Base-by-base conservation (phyloP, 2,888 invertebrate species). In the Dryobota labecula region DNA sequence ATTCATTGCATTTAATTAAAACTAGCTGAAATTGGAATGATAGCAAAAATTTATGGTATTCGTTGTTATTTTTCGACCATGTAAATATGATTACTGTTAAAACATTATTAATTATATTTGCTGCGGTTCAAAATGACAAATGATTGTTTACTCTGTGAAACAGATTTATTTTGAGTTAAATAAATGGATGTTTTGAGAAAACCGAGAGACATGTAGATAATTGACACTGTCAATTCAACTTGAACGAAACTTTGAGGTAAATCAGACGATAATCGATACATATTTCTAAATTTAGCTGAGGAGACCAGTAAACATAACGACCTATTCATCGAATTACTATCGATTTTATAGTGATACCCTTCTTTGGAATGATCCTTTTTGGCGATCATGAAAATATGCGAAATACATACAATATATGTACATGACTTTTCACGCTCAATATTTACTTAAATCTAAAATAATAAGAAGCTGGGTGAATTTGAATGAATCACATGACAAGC, bases 1-100 rank as follows among this genome's bases (percentile, higher is more conserved):
- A 15, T n/a, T 18, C 27, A 49, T 18, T 27, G 8, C 11, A 38
- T 53, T 71, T 38, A 11, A 72, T 73, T 49, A 24, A 64, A 73
- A 57, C 20, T 15, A 58, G 24, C 13, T 61, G 47, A 27, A 56
- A 30, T 24, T 15, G 30, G 7, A 41, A 43, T 57, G 7, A 45
- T 18, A 36, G 11, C 18, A n/a, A 9, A 41, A 47, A 62, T 56
- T 4, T 9, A 47, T 47, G 24, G 15, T 27, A 62, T 53, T 36
- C 20, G 38, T 38, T 38, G 2, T 41, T 61, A 49, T 49, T 73
- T n/a, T 13, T 11, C 33, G 6, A 36, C n/a, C 11, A 43, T n/a
- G 5, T 57, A 36, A 41, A 56, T 45, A 27, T 47, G 13, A n/a
- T 43, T n/a, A 49, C 36, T 24, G 51, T 43, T 58, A 20, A 51